Percentiles rank a stretch among this genome's conserved stretches.
These are phyloP conservation scores for Pinna nobilis DNA, from an alignment of 1,140 invertebrate genomes.

Conservation along the genomic window DNA sequence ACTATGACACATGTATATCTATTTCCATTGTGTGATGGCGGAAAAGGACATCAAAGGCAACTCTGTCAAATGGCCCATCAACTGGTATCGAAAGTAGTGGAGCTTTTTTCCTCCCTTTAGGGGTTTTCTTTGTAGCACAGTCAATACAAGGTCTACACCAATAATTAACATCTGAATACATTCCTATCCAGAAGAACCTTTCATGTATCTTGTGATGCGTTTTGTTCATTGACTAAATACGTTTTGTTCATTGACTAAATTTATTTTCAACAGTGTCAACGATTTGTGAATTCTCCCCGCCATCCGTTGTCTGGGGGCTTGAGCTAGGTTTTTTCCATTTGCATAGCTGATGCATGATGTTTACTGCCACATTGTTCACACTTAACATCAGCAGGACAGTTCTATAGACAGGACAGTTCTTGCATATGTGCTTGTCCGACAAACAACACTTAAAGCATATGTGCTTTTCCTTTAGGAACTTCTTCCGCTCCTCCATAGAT, in stretches of 20 bases:
- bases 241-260: too few relatives aligned
- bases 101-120: not conserved
- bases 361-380: slow-evolving; percentile 25
- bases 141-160: slow-evolving; percentile 17
- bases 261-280: not conserved
- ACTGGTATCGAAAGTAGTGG: not conserved
- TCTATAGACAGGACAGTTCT: too few relatives aligned
- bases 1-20: too few relatives aligned
- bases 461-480: slow-evolving; percentile 34
- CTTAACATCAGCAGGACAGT: slow-evolving; percentile 9
- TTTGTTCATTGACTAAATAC: too few relatives aligned
- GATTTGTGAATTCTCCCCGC: slow-evolving; percentile 17
- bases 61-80: slow-evolving; percentile 10
- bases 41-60: slow-evolving; percentile 15
- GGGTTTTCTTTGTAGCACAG: slow-evolving; percentile 23
- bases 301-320: not conserved
- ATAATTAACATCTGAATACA: too few relatives aligned
- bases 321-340: not conserved
- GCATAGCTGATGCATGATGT: slow-evolving; percentile 25
- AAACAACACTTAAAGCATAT: slow-evolving; percentile 40
- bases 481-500: not conserved
- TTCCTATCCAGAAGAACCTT: too few relatives aligned
- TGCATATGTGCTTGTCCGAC: slow-evolving; percentile 21
- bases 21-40: too few relatives aligned
- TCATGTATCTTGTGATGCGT: too few relatives aligned